These are phyloP conservation scores for Metopia argyrocephala DNA, from an alignment of 2,888 invertebrate genomes.

Conservation along the genomic window DNA sequence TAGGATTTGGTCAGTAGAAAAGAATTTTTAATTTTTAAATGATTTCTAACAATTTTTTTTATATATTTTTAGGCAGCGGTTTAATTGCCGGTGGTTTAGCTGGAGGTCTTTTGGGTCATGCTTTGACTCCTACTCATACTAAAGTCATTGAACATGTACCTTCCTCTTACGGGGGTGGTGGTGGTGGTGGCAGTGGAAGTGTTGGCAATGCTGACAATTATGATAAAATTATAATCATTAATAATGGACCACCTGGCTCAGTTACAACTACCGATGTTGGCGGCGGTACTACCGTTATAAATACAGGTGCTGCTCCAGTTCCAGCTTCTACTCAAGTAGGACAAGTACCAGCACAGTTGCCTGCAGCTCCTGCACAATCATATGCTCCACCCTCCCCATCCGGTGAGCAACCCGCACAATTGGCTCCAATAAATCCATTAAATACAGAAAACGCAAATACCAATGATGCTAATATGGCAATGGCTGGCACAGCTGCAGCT, in stretches of 20 bases:
- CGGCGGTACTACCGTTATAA: conserved; percentile 73
- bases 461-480: conserved; percentile 15
- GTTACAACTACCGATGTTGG: conserved; percentile 72
- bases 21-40: no score
- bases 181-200: conserved; percentile 63
- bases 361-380: conserved; percentile 54
- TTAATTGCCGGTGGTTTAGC: conserved; percentile 75
- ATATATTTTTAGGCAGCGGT: conserved; percentile 71
- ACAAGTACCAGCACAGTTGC: conserved; percentile 66
- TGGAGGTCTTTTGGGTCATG: conserved; percentile 76
- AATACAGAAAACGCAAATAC: neutral
- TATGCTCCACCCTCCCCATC: conserved; percentile 16
- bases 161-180: conserved; percentile 68
- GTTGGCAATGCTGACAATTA: conserved; percentile 68
- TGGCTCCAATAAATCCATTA: conserved; percentile 33
- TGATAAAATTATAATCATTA: conserved; percentile 76
- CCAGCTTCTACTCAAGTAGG: conserved; percentile 20
- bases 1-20: conserved; percentile 75
- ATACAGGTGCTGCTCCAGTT: conserved; percentile 63
- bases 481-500: conserved; percentile 22
- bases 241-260: conserved; percentile 76
- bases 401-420: conserved; percentile 32
- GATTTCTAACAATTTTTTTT: neutral
- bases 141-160: conserved; percentile 69
- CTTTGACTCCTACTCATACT: conserved; percentile 73